Base-by-base conservation (phyloP, 1,140 invertebrate genomes). In the Piezodorus guildinii region DNA sequence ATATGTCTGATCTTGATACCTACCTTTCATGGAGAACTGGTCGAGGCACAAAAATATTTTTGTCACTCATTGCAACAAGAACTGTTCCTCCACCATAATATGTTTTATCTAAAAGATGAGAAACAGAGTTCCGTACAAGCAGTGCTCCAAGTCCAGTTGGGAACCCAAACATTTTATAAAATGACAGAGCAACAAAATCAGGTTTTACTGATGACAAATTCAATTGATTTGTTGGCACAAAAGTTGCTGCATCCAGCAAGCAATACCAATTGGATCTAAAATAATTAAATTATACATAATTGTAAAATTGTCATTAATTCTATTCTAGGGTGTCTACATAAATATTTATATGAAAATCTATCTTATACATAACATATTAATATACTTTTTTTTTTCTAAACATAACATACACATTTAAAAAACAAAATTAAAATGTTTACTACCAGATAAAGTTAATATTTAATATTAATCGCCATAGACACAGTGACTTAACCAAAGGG, bases 91-190 rank as follows among this genome's bases (percentile, higher is more conserved):
- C 94, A 23, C 94, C 94, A 78, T 91, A 96, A 73, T 92, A 96
- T 51, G 74, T 77, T 77, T 86, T 91, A 15, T 81, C 75, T 54
- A 96, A 76, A 21, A 83, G 72, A 70, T 79, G 30, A 3, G 77
- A 76, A 68, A 83, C 85, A 1, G 75, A 73, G 71, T 89, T 88
- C 69, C 80, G 83, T 0, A 97, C 85, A 56, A 98, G 70, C 3
- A 98, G 73, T 44, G 90, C 92, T 30, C 94, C 95, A 68, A 90
- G 74, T n/a, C 88, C 95, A 63, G 94, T 96, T 8, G 96, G 95
- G 77, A 88, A 96, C 4, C 96, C 96, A 79, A 98, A 97, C 71
- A 98, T 91, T 81, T 98, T 98, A 76, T 98, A 98, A 78, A 98
- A 98, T 1, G 95, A 98, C 6, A 98, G 44, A 59, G 83, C 84